These are phyloP conservation scores for Varecia variegata DNA, from an alignment of 2,797 vertebrate genomes.

Conservation along the genomic window DNA sequence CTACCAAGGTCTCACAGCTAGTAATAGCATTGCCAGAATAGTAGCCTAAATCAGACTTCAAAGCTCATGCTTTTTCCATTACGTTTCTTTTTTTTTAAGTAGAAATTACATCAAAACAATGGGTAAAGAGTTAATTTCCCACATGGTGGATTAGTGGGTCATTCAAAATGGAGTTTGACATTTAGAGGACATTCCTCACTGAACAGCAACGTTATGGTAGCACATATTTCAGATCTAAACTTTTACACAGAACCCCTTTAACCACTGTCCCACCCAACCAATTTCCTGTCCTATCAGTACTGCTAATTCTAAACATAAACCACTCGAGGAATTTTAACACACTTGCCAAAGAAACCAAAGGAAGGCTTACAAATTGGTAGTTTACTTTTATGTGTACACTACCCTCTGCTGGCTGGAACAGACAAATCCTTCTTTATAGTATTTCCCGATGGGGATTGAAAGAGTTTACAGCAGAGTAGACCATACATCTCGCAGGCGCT, in stretches of 20 bases:
- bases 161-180: slow-evolving; percentile 57
- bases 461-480: background rate
- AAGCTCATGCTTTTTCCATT: slow-evolving; percentile 14
- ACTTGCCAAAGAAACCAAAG: slow-evolving; percentile 52
- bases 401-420: slow-evolving; percentile 69
- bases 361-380: background rate
- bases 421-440: background rate
- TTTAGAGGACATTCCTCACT: slow-evolving; percentile 35
- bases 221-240: slow-evolving; percentile 51
- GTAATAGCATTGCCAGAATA: background rate
- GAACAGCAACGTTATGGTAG: slow-evolving; percentile 43
- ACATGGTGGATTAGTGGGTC: slow-evolving; percentile 2
- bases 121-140: slow-evolving; percentile 44
- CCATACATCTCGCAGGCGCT: accelerated
- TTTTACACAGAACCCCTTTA: slow-evolving; percentile 60
- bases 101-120: slow-evolving; percentile 41
- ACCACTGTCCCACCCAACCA: slow-evolving; percentile 63
- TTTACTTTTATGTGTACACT: slow-evolving; percentile 54
- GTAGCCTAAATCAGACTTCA: slow-evolving; percentile 5
- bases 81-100: background rate
- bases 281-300: slow-evolving; percentile 68
- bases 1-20: background rate
- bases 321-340: slow-evolving; percentile 60
- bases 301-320: slow-evolving; percentile 71
- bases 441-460: background rate